Evolutionary conservation across 2,888 invertebrate genomes (phyloP).

Genomic region (Drosophila stalkeri): DNA sequence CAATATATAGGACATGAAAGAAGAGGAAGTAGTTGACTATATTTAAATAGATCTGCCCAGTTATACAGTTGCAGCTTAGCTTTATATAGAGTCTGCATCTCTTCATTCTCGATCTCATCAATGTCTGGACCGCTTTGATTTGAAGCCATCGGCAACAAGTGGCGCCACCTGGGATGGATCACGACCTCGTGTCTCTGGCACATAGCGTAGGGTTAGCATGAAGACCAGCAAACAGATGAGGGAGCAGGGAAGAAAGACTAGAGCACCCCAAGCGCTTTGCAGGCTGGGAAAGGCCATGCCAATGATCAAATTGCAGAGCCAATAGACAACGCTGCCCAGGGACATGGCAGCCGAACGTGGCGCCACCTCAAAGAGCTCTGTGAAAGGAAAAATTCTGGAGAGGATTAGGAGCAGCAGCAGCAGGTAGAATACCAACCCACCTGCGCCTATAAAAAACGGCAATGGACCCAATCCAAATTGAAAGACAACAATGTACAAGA

Average conservation of each 20-base stretch:
- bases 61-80: not conserved
- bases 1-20: too few relatives aligned
- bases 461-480: conserved; percentile 94
- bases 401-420: not conserved
- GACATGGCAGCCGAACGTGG: conserved; percentile 94
- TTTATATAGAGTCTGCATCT: not conserved
- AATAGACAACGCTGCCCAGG: conserved; percentile 93
- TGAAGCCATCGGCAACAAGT: conserved; percentile 88
- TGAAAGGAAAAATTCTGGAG: conserved; percentile 33
- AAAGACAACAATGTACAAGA: conserved; percentile 91
- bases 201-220: conserved; percentile 87
- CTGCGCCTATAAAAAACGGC: conserved; percentile 93
- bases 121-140: conserved; percentile 82
- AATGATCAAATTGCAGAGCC: conserved; percentile 94
- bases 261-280: conserved; percentile 88
- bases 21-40: not conserved
- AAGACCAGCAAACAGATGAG: conserved; percentile 80
- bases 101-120: not conserved
- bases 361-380: conserved; percentile 93
- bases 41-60: not conserved
- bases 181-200: conserved; percentile 91
- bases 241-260: conserved; percentile 91
- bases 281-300: conserved; percentile 90
- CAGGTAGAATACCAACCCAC: conserved; percentile 81
- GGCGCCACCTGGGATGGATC: conserved; percentile 88